phyloP scores from a whole-genome alignment of 2,888 invertebrate genomes.

The Lampropteryx suffumata region DNA sequence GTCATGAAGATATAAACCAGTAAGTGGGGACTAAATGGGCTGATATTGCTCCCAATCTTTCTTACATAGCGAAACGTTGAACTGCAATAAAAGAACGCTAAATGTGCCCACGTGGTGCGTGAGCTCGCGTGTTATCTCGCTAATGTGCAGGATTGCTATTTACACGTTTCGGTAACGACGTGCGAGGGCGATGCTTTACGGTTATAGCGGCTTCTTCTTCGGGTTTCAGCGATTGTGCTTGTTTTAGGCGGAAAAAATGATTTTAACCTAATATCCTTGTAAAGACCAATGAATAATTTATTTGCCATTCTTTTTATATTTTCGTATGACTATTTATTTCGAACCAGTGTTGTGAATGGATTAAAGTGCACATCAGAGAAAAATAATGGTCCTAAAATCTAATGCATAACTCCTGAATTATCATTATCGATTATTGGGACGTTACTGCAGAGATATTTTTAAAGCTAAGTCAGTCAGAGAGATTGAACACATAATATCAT shows the following conservation, averaged over 20 bases:
- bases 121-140: conserved; percentile 16
- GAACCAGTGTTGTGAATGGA: too few relatives aligned
- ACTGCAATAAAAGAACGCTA: conserved; percentile 15
- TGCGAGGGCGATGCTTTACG: conserved; percentile 11
- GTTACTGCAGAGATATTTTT: too few relatives aligned
- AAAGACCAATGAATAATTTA: not conserved
- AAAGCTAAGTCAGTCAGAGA: too few relatives aligned
- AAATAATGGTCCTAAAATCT: too few relatives aligned
- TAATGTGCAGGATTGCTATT: conserved; percentile 19
- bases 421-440: too few relatives aligned
- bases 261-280: too few relatives aligned
- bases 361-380: too few relatives aligned
- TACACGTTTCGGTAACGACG: conserved; percentile 19
- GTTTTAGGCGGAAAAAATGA: not conserved
- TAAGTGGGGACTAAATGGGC: not conserved
- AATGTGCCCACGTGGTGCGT: conserved; percentile 5
- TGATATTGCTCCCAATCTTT: conserved; percentile 5
- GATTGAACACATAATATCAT: too few relatives aligned
- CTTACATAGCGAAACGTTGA: conserved; percentile 2
- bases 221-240: not conserved
- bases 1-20: too few relatives aligned
- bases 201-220: conserved; percentile 4
- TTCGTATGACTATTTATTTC: too few relatives aligned
- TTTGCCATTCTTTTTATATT: too few relatives aligned
- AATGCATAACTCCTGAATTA: too few relatives aligned